phyloP scores from a whole-genome alignment of 1,140 invertebrate genomes.

The Diachasma alloeum region DNA sequence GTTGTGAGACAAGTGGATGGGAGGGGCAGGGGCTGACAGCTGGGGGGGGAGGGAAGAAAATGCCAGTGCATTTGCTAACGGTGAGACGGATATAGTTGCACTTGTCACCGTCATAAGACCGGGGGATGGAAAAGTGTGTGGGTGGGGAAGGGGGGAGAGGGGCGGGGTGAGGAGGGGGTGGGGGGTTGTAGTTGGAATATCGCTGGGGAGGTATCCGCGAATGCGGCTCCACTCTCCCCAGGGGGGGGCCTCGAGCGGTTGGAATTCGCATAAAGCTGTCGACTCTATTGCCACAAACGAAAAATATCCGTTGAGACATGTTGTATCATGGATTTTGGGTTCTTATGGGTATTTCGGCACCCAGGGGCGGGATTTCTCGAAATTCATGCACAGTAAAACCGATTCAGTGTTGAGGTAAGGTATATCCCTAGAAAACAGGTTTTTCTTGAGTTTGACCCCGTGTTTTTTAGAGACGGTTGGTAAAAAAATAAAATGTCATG shows the following conservation, averaged over 20 bases:
- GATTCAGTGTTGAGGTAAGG: too few relatives aligned
- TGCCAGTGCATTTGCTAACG: not conserved
- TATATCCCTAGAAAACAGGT: too few relatives aligned
- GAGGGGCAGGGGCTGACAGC: not conserved
- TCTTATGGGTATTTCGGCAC: not conserved
- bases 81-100: slow-evolving; percentile 7
- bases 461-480: too few relatives aligned
- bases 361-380: not conserved
- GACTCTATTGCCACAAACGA: not conserved
- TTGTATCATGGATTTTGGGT: not conserved
- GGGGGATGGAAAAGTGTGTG: not conserved
- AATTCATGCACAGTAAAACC: too few relatives aligned
- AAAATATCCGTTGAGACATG: not conserved
- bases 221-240: not conserved
- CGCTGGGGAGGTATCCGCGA: not conserved
- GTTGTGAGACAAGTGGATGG: not conserved
- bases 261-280: slow-evolving; percentile 1
- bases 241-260: not conserved
- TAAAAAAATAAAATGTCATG: too few relatives aligned
- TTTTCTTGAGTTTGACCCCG: too few relatives aligned
- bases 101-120: not conserved
- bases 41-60: not conserved
- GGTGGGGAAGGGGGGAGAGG: not conserved
- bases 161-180: not conserved
- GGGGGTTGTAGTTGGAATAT: not conserved